A percentile compares a stretch with the other conserved stretches of the same genome.
Conservation (phyloP, 2,113 vertebrate genomes). For the Poecile atricapillus region DNA sequence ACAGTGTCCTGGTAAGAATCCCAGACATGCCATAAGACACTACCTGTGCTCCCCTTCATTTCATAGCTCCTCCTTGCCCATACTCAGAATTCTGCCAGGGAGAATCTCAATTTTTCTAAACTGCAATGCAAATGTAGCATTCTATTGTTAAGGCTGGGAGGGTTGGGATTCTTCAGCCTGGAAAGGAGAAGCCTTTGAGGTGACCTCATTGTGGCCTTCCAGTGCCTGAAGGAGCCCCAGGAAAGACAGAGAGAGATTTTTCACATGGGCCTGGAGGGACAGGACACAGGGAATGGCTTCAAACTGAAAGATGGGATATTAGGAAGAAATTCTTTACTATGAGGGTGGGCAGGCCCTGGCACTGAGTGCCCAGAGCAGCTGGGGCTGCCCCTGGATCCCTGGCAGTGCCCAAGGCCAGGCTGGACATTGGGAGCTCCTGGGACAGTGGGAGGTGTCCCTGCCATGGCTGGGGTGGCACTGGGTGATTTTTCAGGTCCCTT, state of each 20-base stretch:
- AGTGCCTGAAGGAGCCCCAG: accelerated
- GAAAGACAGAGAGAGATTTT: neutral
- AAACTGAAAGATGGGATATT: neutral
- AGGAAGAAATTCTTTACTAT: accelerated
- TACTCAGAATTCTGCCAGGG: neutral
- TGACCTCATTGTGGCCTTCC: neutral
- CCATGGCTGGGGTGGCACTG: neutral
- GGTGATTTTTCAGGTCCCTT: neutral
- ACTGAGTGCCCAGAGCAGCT: neutral
- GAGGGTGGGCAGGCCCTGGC: accelerated
- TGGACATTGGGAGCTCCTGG: neutral
- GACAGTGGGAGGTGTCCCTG: neutral
- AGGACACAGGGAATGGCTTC: neutral
- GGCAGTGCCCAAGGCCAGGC: neutral
- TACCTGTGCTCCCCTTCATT: neutral
- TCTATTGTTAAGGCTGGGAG: neutral
- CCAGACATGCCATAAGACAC: neutral
- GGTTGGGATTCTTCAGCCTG: neutral
- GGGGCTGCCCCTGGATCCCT: neutral
- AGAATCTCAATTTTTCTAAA: neutral
- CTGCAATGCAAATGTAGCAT: neutral
- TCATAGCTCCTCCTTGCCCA: neutral
- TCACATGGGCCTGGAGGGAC: neutral
- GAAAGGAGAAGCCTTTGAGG: neutral
- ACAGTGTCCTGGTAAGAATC: neutral